A percentile compares a stretch with the other conserved stretches of the same genome.
These are phyloP conservation scores for Temnothorax unifasciatus DNA, from an alignment of 2,888 invertebrate species.

Conservation along the genomic window DNA sequence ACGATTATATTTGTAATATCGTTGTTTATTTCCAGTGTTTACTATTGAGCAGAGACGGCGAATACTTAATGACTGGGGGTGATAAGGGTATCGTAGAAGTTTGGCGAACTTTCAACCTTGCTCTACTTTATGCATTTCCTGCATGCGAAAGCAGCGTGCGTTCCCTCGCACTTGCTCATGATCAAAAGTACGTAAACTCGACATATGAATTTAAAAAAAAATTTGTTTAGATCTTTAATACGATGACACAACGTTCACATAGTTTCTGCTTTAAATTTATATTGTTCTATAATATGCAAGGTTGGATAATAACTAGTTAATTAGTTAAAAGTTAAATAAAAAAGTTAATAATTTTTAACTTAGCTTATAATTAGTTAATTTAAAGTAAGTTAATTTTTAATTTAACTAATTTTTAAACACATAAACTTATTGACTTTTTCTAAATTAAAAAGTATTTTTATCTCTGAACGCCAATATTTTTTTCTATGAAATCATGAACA, in stretches of 20 bases:
- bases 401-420: too few relatives aligned
- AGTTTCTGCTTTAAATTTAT: not conserved
- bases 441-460: too few relatives aligned
- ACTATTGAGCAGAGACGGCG: conserved; percentile 98
- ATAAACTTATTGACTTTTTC: too few relatives aligned
- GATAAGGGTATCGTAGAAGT: conserved; percentile 99
- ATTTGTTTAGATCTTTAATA: not conserved
- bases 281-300: not conserved
- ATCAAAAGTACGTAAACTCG: conserved; percentile 94
- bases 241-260: not conserved
- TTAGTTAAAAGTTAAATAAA: too few relatives aligned
- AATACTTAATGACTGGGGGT: conserved; percentile 99
- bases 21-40: conserved; percentile 90
- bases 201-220: not conserved
- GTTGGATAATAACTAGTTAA: too few relatives aligned
- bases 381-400: too few relatives aligned
- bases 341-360: too few relatives aligned
- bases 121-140: conserved; percentile 98
- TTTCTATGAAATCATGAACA: too few relatives aligned
- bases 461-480: too few relatives aligned
- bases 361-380: too few relatives aligned
- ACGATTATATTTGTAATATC: not conserved
- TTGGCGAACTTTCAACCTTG: conserved; percentile 98
- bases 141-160: conserved; percentile 98
- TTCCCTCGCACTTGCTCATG: conserved; percentile 98